Conservation (phyloP, 2,113 vertebrate species). For the Macquaria ambigua region DNA sequence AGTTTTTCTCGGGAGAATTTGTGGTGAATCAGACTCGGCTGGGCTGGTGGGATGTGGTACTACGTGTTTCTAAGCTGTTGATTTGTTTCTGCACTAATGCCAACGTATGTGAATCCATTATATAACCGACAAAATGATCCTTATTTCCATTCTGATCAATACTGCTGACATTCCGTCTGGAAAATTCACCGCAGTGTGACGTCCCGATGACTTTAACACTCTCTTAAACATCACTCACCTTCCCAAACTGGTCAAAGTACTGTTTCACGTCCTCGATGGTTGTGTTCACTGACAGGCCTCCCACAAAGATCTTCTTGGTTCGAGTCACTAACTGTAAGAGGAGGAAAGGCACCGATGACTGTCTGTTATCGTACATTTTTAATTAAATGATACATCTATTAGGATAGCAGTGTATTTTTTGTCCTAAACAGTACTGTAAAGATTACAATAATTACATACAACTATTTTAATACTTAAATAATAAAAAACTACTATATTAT, state of each 20-base stretch:
- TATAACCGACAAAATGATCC: background rate
- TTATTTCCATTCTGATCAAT: background rate
- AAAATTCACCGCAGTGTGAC: background rate
- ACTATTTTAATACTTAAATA: background rate
- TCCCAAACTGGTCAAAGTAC: constrained; percentile 99
- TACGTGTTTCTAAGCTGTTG: constrained; percentile 24
- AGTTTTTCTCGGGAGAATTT: constrained; percentile 40
- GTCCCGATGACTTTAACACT: background rate
- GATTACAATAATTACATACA: background rate
- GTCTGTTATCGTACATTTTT: background rate
- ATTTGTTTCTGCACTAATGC: constrained; percentile 16
- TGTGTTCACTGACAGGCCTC: constrained; percentile 97
- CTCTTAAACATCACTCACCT: constrained; percentile 86
- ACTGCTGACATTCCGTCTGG: background rate
- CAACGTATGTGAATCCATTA: background rate
- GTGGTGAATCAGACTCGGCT: constrained; percentile 41
- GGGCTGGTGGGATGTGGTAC: constrained; percentile 28
- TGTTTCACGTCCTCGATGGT: constrained; percentile 99
- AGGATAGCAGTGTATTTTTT: background rate
- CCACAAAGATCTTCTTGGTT: constrained; percentile 99
- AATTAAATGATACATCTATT: background rate
- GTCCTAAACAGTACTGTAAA: background rate
- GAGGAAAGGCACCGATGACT: constrained; percentile 4
- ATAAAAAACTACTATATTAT: background rate
- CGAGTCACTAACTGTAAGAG: constrained; percentile 95